Percentiles rank a stretch among this genome's conserved stretches.
phyloP scores from a whole-genome alignment of 92 coral and sea anemone species.

The Anthopleura xanthogrammica region DNA sequence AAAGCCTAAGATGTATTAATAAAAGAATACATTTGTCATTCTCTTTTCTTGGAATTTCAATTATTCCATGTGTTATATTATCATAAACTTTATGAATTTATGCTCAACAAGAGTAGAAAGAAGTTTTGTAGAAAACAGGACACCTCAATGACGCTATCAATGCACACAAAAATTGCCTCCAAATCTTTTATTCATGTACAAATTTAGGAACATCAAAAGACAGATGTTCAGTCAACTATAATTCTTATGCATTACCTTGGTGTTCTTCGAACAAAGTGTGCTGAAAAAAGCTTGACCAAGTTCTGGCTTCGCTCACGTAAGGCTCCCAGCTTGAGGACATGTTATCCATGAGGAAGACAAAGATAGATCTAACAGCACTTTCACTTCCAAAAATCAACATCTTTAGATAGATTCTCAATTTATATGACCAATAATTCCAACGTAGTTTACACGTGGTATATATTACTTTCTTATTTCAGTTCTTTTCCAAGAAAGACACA shows the following conservation, averaged over 20 bases:
- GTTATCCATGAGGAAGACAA: background rate
- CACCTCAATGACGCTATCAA: background rate
- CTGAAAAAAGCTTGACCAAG: background rate
- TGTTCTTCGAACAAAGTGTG: background rate
- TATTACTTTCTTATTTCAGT: constrained; percentile 7
- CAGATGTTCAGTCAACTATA: background rate
- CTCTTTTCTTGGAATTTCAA: no score
- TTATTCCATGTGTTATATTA: no score
- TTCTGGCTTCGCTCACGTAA: background rate
- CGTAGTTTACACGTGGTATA: constrained; percentile 13
- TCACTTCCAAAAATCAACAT: constrained; percentile 6
- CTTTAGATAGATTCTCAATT: background rate
- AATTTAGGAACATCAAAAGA: background rate
- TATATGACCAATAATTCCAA: background rate
- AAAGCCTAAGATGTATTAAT: no score
- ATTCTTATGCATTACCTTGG: background rate
- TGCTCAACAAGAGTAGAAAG: background rate
- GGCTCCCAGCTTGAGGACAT: background rate
- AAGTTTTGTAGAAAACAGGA: background rate
- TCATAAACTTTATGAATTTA: no score
- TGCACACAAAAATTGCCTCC: background rate
- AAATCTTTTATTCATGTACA: background rate
- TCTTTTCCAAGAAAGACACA: constrained; percentile 12
- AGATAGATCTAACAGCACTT: background rate
- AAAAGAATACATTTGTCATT: no score